These are phyloP conservation scores for Steromphala cineraria DNA, from an alignment of 2,888 invertebrate species.

Conservation along the genomic window DNA sequence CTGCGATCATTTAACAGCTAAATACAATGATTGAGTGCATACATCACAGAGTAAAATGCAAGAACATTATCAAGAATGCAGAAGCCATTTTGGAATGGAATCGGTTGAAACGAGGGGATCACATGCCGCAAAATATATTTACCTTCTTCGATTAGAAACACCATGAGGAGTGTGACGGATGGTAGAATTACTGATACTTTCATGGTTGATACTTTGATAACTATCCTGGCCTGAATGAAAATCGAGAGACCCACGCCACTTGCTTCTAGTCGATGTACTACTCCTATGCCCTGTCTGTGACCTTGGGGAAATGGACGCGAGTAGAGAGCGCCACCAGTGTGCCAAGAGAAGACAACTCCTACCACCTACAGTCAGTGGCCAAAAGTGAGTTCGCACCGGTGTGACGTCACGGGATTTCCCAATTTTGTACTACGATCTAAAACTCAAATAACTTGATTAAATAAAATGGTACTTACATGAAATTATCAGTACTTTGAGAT, in stretches of 20 bases:
- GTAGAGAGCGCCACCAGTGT: neutral
- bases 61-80: neutral
- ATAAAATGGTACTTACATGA: too few relatives aligned
- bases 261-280: neutral
- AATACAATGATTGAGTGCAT: too few relatives aligned
- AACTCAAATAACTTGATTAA: too few relatives aligned
- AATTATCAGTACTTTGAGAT: too few relatives aligned
- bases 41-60: too few relatives aligned
- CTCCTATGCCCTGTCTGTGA: slow-evolving; percentile 6
- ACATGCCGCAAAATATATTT: neutral
- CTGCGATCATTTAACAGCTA: too few relatives aligned
- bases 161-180: neutral
- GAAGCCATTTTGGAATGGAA: slow-evolving; percentile 10
- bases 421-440: too few relatives aligned
- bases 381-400: too few relatives aligned
- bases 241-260: neutral
- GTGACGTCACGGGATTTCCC: too few relatives aligned
- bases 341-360: neutral
- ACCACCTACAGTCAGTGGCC: neutral
- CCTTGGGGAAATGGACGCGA: slow-evolving; percentile 10
- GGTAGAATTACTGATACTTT: slow-evolving; percentile 16
- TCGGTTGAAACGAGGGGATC: neutral
- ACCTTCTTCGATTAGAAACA: slow-evolving; percentile 22
- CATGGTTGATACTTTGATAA: neutral
- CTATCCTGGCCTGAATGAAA: neutral